Percentiles rank a stretch among this genome's conserved stretches.
These are phyloP conservation scores for Gonocerus acuteangulatus DNA, from an alignment of 2,888 invertebrate species.

Conservation along the genomic window DNA sequence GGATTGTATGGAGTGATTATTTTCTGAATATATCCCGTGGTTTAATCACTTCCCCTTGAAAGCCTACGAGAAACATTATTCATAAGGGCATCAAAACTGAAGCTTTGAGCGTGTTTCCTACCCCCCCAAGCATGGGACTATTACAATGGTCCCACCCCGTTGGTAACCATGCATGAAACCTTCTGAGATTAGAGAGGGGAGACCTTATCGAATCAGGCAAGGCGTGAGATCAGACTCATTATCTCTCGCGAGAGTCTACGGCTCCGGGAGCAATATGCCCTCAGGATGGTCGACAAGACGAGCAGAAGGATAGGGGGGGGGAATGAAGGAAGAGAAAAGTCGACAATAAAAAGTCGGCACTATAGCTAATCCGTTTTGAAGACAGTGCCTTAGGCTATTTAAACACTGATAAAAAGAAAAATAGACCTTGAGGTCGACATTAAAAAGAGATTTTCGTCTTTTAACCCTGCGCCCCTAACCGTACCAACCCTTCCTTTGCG, in stretches of 20 bases:
- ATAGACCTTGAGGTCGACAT: slow-evolving; percentile 32
- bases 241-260: neutral
- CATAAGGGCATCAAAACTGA: too few species aligned
- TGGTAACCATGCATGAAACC: too few species aligned
- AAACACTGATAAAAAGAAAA: slow-evolving; percentile 28
- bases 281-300: too few species aligned
- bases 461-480: neutral
- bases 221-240: slow-evolving; percentile 7
- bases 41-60: too few species aligned
- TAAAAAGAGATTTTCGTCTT: slow-evolving; percentile 36
- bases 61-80: too few species aligned
- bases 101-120: too few species aligned
- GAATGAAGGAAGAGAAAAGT: slow-evolving; percentile 32
- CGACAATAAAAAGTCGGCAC: slow-evolving; percentile 39
- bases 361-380: slow-evolving; percentile 38
- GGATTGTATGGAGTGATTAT: too few species aligned
- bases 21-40: too few species aligned
- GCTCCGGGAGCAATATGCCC: neutral
- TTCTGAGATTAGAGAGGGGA: neutral
- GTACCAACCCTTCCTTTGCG: slow-evolving; percentile 9
- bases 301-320: too few species aligned
- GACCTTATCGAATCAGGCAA: slow-evolving; percentile 19
- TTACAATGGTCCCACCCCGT: too few species aligned
- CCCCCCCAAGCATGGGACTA: too few species aligned
- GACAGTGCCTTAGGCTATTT: slow-evolving; percentile 22